phyloP scores from a whole-genome alignment of 2,888 invertebrate genomes.

The Torymus aiolomorphi region DNA sequence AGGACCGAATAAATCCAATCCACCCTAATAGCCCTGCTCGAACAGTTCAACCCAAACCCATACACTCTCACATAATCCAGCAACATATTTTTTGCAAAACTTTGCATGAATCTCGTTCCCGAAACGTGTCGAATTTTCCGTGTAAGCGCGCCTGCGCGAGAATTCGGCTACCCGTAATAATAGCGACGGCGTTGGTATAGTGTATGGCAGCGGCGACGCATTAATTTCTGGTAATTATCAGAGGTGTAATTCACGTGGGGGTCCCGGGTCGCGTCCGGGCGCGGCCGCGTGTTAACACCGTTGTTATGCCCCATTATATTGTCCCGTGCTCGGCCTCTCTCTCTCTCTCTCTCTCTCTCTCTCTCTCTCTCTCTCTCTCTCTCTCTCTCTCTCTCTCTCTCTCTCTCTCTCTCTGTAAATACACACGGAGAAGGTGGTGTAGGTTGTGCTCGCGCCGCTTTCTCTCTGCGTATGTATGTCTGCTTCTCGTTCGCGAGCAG shows the following conservation, averaged over 20 bases:
- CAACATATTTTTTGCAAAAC: too few relatives aligned
- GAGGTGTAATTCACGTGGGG: slow-evolving; percentile 72
- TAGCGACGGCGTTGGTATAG: slow-evolving; percentile 58
- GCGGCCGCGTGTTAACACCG: slow-evolving; percentile 74
- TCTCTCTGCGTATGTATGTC: background rate
- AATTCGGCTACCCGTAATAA: slow-evolving; percentile 5
- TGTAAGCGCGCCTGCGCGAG: slow-evolving; percentile 18
- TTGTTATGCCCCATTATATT: slow-evolving; percentile 75
- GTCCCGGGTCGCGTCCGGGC: slow-evolving; percentile 72
- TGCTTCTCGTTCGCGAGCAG: slow-evolving; percentile 45
- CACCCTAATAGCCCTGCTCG: too few relatives aligned
- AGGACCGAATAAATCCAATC: too few relatives aligned
- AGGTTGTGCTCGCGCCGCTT: too few relatives aligned
- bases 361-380: too few relatives aligned
- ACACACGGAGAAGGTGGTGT: slow-evolving; percentile 19
- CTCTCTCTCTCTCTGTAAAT: background rate
- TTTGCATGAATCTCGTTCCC: too few relatives aligned
- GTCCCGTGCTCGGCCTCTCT: slow-evolving; percentile 64
- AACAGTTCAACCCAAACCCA: too few relatives aligned
- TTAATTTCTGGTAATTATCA: slow-evolving; percentile 75
- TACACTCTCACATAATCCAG: too few relatives aligned
- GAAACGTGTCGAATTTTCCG: background rate
- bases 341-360: too few relatives aligned
- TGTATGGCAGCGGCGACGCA: slow-evolving; percentile 60
- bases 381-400: too few relatives aligned